Evolutionary conservation across 53 echinoderm and acorn worm genomes (phyloP).

Genomic region (Temnopleurus reevesii): DNA sequence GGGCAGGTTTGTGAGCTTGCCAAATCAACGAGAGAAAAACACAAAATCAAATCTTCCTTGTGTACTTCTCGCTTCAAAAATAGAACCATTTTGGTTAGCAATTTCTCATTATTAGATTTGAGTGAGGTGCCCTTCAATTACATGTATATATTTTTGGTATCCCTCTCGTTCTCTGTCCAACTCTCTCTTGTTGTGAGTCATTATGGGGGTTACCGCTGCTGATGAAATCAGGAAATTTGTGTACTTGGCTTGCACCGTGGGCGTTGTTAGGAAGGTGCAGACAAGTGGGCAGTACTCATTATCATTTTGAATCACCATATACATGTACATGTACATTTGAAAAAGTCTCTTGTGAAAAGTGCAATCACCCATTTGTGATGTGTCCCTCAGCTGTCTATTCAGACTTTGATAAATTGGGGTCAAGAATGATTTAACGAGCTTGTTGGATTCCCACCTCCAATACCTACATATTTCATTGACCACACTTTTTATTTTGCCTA

Average conservation of each 20-base stretch:
- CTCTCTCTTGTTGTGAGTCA: no score
- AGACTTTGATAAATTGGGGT: background rate
- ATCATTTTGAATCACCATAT: no score
- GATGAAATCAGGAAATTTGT: background rate
- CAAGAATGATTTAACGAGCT: background rate
- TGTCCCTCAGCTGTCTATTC: background rate
- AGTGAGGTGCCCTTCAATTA: conserved; percentile 7
- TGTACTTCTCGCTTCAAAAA: conserved; percentile 8
- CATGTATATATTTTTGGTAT: background rate
- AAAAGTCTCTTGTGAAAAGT: no score
- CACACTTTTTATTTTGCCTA: no score
- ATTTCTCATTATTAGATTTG: conserved; percentile 30
- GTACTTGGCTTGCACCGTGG: background rate
- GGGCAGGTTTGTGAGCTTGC: conserved; percentile 17
- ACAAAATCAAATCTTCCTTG: background rate
- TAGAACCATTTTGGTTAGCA: conserved; percentile 40
- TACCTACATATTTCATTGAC: no score
- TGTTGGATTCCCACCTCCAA: background rate
- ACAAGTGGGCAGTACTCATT: background rate
- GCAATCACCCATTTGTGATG: background rate
- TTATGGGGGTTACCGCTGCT: background rate
- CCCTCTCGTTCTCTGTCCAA: background rate
- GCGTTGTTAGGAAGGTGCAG: background rate
- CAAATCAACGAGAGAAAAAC: background rate
- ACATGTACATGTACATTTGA: no score